Base-by-base conservation (phyloP, 2,797 vertebrate species). In the Myotis daubentonii region DNA sequence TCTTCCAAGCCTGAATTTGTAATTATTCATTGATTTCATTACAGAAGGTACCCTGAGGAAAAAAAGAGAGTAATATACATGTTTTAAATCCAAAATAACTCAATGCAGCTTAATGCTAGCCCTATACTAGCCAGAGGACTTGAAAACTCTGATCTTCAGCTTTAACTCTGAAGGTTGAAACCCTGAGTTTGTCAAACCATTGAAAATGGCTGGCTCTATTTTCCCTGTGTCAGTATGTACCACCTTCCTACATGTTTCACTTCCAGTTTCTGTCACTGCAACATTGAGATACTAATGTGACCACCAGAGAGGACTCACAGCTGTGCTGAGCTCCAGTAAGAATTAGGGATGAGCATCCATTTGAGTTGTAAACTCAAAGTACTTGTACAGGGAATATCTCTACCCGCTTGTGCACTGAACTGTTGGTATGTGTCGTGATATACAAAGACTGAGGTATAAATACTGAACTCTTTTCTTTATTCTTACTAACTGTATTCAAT, bases 31-130 rank as follows among this genome's bases (percentile, higher is more conserved):
- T 11, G 23, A 38, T 62, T 72, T 65, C 53, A 72, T 91, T n/a
- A 60, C 2, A 72, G 12, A 6, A 74, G 28, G 0, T 41, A 82
- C 16, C 28, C 28, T 79, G 8, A 57, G 41, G 49, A 6, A 9
- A 33, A 65, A 65, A 23, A 22, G 66, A 75, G 76, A 71, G 10
- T 36, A 68, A 71, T 17, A 51, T 38, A 62, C 8, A 47, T 41
- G 60, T 76, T 84, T 91, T 82, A 84, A 72, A 96, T 53, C 6
- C 20, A 49, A 33, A 92, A 79, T 22, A 17, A 16, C 3, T 76
- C 28, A 89, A 28, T 8, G 6, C 4, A 30, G 7, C 8, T 74
- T 86, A 80, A 47, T 33, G 5, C 16, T 55, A 79, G 2, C 41
- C 84, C 62, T 88, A 89, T 53, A 74, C 22, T 85, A 95, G 19